Evolutionary conservation across 2,113 vertebrate genomes (phyloP).

Genomic region (Romanogobio albipinnatus): DNA sequence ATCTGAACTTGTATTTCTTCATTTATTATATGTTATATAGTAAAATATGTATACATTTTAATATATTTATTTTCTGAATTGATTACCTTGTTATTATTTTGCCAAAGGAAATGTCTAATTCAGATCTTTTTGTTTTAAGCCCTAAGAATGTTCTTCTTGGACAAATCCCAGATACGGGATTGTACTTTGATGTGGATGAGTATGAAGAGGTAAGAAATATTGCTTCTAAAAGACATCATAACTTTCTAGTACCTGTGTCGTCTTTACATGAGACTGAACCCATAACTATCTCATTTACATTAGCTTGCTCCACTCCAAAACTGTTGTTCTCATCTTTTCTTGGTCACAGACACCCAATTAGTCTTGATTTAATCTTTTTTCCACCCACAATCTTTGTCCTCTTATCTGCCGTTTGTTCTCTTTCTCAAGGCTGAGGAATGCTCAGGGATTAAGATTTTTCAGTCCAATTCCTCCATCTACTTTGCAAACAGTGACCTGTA

Average conservation of each 20-base stretch:
- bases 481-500: conserved; percentile 96
- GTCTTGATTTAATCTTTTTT: not conserved
- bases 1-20: not conserved
- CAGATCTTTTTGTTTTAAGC: conserved; percentile 68
- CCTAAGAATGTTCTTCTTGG: conserved; percentile 87
- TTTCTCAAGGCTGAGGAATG: conserved; percentile 76
- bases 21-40: not conserved
- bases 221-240: not conserved
- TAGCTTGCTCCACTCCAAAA: not conserved
- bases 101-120: conserved; percentile 8
- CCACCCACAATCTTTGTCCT: conserved; percentile 1
- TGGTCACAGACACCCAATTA: not conserved
- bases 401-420: conserved; percentile 49
- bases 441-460: conserved; percentile 96
- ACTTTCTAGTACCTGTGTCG: not conserved
- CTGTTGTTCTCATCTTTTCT: not conserved
- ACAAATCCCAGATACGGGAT: conserved; percentile 82
- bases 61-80: not conserved
- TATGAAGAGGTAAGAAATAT: conserved; percentile 86
- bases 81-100: not conserved
- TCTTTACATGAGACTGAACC: not conserved
- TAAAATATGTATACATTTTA: not conserved
- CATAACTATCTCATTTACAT: not conserved
- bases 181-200: conserved; percentile 88
- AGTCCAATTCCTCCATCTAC: conserved; percentile 91